These are phyloP conservation scores for Blastobasis lacticolella DNA, from an alignment of 2,888 invertebrate species.

Conservation along the genomic window DNA sequence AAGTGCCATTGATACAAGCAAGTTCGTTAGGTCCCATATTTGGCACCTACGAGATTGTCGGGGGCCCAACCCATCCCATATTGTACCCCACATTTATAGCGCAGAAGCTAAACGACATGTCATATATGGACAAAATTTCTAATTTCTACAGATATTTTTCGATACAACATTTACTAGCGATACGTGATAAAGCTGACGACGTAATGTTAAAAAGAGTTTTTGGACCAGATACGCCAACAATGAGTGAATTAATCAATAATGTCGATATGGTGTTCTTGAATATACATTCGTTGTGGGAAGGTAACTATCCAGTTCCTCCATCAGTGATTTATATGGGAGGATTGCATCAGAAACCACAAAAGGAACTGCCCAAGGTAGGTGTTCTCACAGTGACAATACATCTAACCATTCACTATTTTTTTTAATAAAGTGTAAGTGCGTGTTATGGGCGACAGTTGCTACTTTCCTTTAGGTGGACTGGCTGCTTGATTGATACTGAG, in stretches of 20 bases:
- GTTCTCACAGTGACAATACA: too few relatives aligned
- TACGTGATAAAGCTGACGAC: conserved; percentile 9
- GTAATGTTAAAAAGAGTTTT: conserved; percentile 17
- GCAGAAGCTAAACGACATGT: conserved; percentile 22
- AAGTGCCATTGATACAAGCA: conserved; percentile 29
- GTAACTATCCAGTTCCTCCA: conserved; percentile 44
- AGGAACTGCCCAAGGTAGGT: conserved; percentile 36
- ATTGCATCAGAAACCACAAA: conserved; percentile 36
- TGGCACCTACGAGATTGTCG: conserved; percentile 14
- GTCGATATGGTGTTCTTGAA: conserved; percentile 44
- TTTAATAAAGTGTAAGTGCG: too few relatives aligned
- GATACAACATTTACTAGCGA: not conserved
- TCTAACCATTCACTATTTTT: too few relatives aligned
- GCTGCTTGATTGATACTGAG: too few relatives aligned
- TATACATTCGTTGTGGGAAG: conserved; percentile 38
- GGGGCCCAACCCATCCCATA: conserved; percentile 21
- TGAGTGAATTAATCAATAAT: conserved; percentile 26
- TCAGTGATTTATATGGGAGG: conserved; percentile 50
- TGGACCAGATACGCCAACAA: conserved; percentile 16
- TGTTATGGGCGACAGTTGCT: too few relatives aligned
- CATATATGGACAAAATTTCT: conserved; percentile 23
- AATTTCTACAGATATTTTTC: conserved; percentile 14
- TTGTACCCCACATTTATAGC: conserved; percentile 16
- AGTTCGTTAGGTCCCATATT: conserved; percentile 25
- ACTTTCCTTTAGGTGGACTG: too few relatives aligned